Base-by-base conservation (phyloP, 2,113 vertebrate species). In the Nycticryphes semicollaris region DNA sequence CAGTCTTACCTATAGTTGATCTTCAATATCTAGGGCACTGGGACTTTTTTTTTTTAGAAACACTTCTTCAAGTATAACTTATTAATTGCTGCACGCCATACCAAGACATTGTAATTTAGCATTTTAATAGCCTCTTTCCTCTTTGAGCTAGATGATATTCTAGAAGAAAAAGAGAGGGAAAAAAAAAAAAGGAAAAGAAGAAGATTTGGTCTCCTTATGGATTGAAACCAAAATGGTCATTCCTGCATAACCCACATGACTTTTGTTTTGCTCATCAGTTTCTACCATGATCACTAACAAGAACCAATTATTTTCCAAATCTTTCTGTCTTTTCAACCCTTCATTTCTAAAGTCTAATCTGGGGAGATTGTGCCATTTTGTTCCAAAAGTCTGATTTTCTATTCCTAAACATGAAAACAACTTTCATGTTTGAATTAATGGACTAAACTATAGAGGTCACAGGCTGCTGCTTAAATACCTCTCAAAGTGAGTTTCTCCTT, bases 21-120 rank as follows among this genome's bases (percentile, higher is more conserved):
- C 75, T 95, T 84, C 64, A 60, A 50, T 84, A 94, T 93, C 84
- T 93, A 87, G 81, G 78, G 75, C 72, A 86, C 45, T 64, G 35
- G 62, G 17, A 9, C 60, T 54, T 72, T 72, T 25, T 76, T 76
- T 53, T 57, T 69, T 59, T 37, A 45, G 18, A 15, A 84, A 79
- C 6, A 45, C 4, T 89, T 89, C 82, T 83, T 79, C 56, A 78
- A 84, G 31, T 63, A 11, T 86, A 39, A 79, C 16, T 66, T 72
- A 90, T 73, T 92, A 88, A 92, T 95, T 88, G 39, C 18, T 67
- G 33, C 56, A 47, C 3, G 9, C 16, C 14, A 41, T 54, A 78
- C 6, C 18, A 78, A 87, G 76, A 78, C 17, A 53, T 31, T 70
- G 18, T 14, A 89, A 84, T 92, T 86, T 91, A 84, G 39, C 13